Base-by-base conservation (phyloP, 2,888 invertebrate species). In the Iselma pallidipennis region DNA sequence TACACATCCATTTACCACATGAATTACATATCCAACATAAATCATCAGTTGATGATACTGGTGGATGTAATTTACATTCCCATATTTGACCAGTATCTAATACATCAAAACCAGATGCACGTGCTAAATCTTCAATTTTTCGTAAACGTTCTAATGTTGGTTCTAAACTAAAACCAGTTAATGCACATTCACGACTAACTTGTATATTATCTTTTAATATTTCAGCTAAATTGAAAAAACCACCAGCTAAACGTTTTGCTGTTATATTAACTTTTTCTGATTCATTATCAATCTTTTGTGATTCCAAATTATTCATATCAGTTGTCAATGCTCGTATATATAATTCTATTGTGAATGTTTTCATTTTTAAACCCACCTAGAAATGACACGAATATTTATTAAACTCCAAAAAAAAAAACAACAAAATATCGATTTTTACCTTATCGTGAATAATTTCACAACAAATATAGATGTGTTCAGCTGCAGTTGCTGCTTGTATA, bases 111-210 rank as follows among this genome's bases (percentile, higher is more conserved):
- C 85, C 85, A 65, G 84, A 83, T 16, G 80, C 80, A 52, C 81
- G 76, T 1, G 86, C 86, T 63, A 86, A 77, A 26, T 83, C 82
- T 69, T 84, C 82, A 52, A 91, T 86, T 67, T 82, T 80, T 25
- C 86, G 84, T 74, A 87, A 86, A 79, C 87, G 86, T 10, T 80
- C 80, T 31, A 83, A 81, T 6, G 90, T 87, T 3, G 92, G 91
- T 73, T 90, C 86, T 54, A 92, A 82, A 49, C 90, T 90, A 82
- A 92, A 92, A 0, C 91, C 89, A 0, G 92, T 91, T 42, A 92
- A 83, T 0, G 88, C 81, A 74, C 91, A 91, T 81, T 92, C 92
- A 69, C 88, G 84, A 51, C 86, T 85, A 28, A 91, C 84, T 16
- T 88, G 85, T 21, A 85, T 80, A 74, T 89, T 87, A 57, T 83